Conservation (phyloP, 1,140 invertebrate genomes). For the Lepidurus apus region DNA sequence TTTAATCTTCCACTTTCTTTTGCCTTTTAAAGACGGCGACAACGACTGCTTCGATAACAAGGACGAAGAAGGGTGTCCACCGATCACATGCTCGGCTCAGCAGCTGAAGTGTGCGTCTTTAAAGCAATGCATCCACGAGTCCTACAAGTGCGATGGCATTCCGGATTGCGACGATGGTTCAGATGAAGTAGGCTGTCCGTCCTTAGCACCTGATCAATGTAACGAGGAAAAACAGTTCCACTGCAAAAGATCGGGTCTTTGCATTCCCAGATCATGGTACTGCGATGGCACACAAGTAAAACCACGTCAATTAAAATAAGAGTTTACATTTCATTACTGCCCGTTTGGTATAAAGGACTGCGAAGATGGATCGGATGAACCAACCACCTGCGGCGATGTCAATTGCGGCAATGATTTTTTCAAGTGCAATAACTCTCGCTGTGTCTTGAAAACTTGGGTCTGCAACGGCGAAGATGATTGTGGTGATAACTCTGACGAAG, state of each 20-base stretch:
- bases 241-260: conserved; percentile 69
- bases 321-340: conserved; percentile 13
- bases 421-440: conserved; percentile 80
- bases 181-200: conserved; percentile 58
- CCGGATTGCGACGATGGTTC: conserved; percentile 83
- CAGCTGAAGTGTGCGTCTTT: conserved; percentile 90
- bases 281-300: conserved; percentile 73
- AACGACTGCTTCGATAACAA: conserved; percentile 97
- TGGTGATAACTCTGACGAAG: conserved; percentile 89
- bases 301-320: conserved; percentile 27
- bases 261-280: conserved; percentile 87
- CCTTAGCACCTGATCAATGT: conserved; percentile 75
- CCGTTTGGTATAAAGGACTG: conserved; percentile 58
- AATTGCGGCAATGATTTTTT: conserved; percentile 67
- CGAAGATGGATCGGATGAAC: conserved; percentile 86
- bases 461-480: conserved; percentile 96
- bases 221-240: conserved; percentile 84
- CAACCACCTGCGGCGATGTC: conserved; percentile 64
- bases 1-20: conserved; percentile 38
- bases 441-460: conserved; percentile 87
- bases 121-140: conserved; percentile 86
- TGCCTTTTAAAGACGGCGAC: conserved; percentile 54
- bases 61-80: conserved; percentile 94
- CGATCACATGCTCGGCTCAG: conserved; percentile 82
- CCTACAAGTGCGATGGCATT: conserved; percentile 91